Percentiles rank a stretch among this genome's conserved stretches.
Evolutionary conservation across 2,113 vertebrate species (phyloP).

Genomic region (Nothobranchius kuhntae): DNA sequence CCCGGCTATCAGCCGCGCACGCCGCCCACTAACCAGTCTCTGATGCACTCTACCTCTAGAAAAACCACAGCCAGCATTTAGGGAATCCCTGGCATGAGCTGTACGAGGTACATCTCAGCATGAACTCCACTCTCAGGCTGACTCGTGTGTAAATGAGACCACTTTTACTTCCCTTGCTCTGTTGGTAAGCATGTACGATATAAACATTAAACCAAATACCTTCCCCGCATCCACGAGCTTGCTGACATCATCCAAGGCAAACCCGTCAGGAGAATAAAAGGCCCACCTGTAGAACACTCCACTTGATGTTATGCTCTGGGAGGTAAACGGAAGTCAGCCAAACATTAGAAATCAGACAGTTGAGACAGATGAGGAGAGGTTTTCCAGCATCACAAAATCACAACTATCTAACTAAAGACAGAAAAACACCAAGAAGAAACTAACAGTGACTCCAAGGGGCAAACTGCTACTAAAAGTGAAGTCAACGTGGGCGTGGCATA

Average conservation of each 20-base stretch:
- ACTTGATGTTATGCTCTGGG: slow-evolving; percentile 82
- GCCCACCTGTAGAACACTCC: slow-evolving; percentile 95
- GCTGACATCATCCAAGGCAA: slow-evolving; percentile 85
- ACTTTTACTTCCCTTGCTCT: slow-evolving; percentile 3
- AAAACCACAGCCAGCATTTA: slow-evolving; percentile 30
- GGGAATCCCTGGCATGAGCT: slow-evolving; percentile 76
- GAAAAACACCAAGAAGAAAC: too few species aligned
- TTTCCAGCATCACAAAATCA: not conserved
- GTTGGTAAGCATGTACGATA: slow-evolving; percentile 11
- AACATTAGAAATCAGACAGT: slow-evolving; percentile 5
- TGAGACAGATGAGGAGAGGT: too few species aligned
- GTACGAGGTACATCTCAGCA: slow-evolving; percentile 26
- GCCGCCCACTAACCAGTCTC: slow-evolving; percentile 8
- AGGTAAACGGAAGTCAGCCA: slow-evolving; percentile 38
- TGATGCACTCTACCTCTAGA: slow-evolving; percentile 31
- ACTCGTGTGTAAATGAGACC: slow-evolving; percentile 30
- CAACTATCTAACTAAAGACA: not conserved
- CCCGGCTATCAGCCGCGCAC: slow-evolving; percentile 28
- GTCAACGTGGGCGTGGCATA: too few species aligned
- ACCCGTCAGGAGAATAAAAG: slow-evolving; percentile 88
- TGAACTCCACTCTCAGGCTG: slow-evolving; percentile 15
- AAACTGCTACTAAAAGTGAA: too few species aligned
- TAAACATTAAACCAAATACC: slow-evolving; percentile 74
- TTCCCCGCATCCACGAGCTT: slow-evolving; percentile 88
- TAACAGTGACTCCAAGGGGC: too few species aligned